A percentile compares a stretch with the other conserved stretches of the same genome.
phyloP scores from a whole-genome alignment of 2,888 invertebrate species.

The Ramazzottius varieornatus region DNA sequence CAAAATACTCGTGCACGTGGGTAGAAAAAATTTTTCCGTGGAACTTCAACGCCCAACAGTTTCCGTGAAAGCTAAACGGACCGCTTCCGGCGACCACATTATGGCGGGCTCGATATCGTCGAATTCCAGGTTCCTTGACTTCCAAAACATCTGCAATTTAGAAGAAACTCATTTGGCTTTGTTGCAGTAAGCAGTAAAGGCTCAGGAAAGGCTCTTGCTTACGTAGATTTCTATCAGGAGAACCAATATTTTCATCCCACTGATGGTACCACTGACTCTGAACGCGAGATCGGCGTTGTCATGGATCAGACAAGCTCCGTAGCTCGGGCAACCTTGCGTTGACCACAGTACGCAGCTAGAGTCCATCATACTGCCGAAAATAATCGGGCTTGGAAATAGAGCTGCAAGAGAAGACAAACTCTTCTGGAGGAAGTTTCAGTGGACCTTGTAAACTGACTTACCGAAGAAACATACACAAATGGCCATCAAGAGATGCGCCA shows the following conservation, averaged over 20 bases:
- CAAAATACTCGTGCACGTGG: no score
- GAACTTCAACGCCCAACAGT: not conserved
- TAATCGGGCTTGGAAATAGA: not conserved
- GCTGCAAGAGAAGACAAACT: not conserved
- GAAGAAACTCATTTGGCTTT: not conserved
- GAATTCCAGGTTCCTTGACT: not conserved
- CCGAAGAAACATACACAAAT: not conserved
- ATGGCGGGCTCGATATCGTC: not conserved
- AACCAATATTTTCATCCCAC: not conserved
- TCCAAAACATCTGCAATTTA: not conserved
- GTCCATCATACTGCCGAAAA: constrained; percentile 1
- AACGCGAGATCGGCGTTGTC: not conserved
- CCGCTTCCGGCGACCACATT: constrained; percentile 1
- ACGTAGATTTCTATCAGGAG: not conserved
- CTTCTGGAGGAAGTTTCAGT: not conserved
- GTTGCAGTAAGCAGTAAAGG: no score
- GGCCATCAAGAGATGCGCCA: not conserved
- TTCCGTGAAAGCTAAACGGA: not conserved
- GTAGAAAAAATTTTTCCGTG: no score
- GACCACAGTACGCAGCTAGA: not conserved
- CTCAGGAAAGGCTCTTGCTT: no score
- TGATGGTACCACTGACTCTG: not conserved
- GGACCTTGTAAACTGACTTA: not conserved
- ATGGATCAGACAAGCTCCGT: not conserved
- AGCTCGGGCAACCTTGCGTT: not conserved